These are phyloP conservation scores for Spermophilus dauricus DNA, from an alignment of 2,113 vertebrate species.

Conservation along the genomic window DNA sequence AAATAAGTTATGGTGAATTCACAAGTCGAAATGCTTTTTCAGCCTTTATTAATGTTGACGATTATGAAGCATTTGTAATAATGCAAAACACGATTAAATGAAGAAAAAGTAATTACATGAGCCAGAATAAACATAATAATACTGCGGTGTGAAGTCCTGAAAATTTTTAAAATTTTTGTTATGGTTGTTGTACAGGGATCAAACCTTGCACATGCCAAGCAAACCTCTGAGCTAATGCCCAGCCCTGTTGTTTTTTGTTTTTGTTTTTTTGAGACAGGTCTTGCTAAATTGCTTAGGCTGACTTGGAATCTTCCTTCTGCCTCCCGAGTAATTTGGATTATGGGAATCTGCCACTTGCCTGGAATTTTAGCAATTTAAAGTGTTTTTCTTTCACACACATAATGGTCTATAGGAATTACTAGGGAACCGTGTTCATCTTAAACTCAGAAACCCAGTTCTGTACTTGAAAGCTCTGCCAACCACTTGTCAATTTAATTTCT, in stretches of 20 bases:
- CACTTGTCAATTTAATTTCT: neutral
- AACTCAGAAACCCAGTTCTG: neutral
- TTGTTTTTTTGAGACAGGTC: neutral
- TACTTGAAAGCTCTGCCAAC: neutral
- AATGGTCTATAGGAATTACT: neutral
- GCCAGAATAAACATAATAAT: neutral
- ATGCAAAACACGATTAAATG: neutral
- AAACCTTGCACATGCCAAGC: no score
- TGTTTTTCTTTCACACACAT: neutral
- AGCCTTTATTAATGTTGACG: neutral
- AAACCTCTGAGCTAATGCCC: no score
- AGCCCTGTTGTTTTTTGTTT: neutral
- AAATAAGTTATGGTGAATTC: neutral
- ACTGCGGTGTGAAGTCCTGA: neutral
- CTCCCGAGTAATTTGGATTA: neutral
- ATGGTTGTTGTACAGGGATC: no score
- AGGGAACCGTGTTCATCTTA: neutral
- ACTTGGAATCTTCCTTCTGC: neutral
- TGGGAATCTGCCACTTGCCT: neutral
- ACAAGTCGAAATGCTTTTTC: neutral
- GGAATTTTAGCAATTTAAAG: neutral
- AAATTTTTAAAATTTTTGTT: neutral
- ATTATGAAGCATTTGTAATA: neutral
- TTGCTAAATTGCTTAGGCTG: neutral
- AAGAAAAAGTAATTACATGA: neutral